Conservation (phyloP, 1,140 invertebrate genomes). For the Heliconius hewitsoni region DNA sequence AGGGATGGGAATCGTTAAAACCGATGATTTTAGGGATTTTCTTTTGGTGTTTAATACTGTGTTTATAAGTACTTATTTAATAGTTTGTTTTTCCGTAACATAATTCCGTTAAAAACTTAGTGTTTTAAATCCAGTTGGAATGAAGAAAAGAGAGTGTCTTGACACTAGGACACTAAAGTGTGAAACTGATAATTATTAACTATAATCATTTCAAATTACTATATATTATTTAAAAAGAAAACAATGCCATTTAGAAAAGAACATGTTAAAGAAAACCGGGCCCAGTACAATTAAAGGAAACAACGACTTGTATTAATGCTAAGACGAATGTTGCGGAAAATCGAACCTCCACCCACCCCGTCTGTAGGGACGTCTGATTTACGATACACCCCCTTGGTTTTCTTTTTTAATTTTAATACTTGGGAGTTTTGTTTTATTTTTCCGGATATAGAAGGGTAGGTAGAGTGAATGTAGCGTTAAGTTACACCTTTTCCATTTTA, state of each 20-base stretch:
- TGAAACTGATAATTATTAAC: no score
- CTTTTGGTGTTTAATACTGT: neutral
- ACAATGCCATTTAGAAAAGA: neutral
- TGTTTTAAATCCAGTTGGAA: no score
- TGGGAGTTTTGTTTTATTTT: slow-evolving; percentile 35
- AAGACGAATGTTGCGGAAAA: slow-evolving; percentile 81
- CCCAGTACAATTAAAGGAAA: slow-evolving; percentile 77
- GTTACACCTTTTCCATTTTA: neutral
- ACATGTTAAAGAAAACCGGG: slow-evolving; percentile 33
- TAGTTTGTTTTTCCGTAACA: neutral
- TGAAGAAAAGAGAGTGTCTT: no score
- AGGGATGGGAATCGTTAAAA: slow-evolving; percentile 33
- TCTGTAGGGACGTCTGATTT: slow-evolving; percentile 73
- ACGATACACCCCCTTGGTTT: slow-evolving; percentile 59
- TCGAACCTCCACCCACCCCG: slow-evolving; percentile 58
- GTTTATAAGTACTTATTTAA: no score
- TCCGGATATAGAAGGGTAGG: slow-evolving; percentile 20
- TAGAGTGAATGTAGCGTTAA: neutral
- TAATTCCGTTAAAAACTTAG: no score
- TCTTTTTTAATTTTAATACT: slow-evolving; percentile 63
- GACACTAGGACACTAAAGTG: no score
- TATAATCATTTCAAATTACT: no score
- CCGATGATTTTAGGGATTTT: neutral
- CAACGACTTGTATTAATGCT: slow-evolving; percentile 71
- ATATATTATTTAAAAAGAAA: no score